Percentiles rank a stretch among this genome's conserved stretches.
Conservation (phyloP, 2,888 invertebrate genomes). For the Euproctis similis region DNA sequence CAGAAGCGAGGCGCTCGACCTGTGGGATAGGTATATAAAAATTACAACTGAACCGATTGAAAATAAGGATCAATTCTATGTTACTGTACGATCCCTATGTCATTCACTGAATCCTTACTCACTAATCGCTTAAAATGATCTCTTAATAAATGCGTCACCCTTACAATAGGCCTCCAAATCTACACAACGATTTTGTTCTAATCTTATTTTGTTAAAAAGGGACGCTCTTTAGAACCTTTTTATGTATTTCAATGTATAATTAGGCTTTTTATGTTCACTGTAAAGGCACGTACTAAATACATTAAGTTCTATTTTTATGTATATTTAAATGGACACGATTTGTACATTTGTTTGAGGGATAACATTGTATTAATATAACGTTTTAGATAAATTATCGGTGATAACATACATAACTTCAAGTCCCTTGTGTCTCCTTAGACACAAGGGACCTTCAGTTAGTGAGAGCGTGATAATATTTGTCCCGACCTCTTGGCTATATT, state of each 20-base stretch:
- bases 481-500: too few relatives aligned
- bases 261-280: constrained; percentile 26
- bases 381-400: constrained; percentile 1
- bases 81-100: constrained; percentile 2
- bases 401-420: too few relatives aligned
- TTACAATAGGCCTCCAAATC: constrained; percentile 23
- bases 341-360: constrained; percentile 9
- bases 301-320: constrained; percentile 20
- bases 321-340: constrained; percentile 15
- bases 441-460: too few relatives aligned
- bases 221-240: constrained; percentile 23
- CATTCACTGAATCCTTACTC: constrained; percentile 6
- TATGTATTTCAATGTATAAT: constrained; percentile 28
- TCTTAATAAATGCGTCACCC: constrained; percentile 31
- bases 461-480: too few relatives aligned
- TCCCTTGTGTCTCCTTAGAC: too few relatives aligned
- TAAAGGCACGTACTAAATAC: constrained; percentile 12
- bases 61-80: too few relatives aligned
- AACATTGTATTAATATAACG: constrained; percentile 10
- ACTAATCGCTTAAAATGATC: constrained; percentile 29
- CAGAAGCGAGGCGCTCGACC: too few relatives aligned
- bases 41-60: too few relatives aligned
- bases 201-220: constrained; percentile 32
- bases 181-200: constrained; percentile 14
- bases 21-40: too few relatives aligned